Base-by-base conservation (phyloP, 1,140 invertebrate genomes). In the Dryas iulia region DNA sequence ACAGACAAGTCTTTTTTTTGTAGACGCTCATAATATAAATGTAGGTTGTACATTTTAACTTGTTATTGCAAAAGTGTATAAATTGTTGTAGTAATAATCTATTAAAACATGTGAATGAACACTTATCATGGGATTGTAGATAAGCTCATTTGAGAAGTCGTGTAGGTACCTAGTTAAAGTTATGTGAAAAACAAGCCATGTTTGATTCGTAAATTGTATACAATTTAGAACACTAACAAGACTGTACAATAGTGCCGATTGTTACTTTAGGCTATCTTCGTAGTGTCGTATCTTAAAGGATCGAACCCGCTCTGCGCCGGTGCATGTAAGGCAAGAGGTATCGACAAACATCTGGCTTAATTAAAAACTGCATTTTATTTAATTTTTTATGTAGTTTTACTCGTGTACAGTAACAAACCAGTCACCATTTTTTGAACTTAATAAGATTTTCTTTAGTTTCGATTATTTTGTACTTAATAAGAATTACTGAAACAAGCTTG, bases 221-320 rank as follows among this genome's bases (percentile, higher is more conserved):
- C 60, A 64, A 64, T 69, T 69, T 69, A 61, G 67, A 64, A 25
- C 14, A 12, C 53, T 63, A 63, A 69, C 60, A 57, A 59, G 56
- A 57, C 53, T 53, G 26, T 47, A 64, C 60, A 64, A 68, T 61
- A 61, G 59, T 61, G 25, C 18, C 59, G 60, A 59, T 62, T 63
- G 59, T 69, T 24, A 26, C 54, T 69, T 63, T 69, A 57, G 60
- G 59, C 67, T 59, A 69, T 69, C 67, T 69, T 24, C 52, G 60
- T 69, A 62, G 63, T 63, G 62, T 39, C 33, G 62, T 57, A 63
- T 61, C 54, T 69, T 57, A 53, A 69, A 53, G 25, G 59, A 69
- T 69, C 60, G 23, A 39, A 61, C 59, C 21, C 21, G 59, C 57
- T 69, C 26, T 59, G 30, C 10, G 12, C 23, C 59, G 26, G 35